phyloP scores from a whole-genome alignment of 1,140 invertebrate species.

The Aporrectodea caliginosa region DNA sequence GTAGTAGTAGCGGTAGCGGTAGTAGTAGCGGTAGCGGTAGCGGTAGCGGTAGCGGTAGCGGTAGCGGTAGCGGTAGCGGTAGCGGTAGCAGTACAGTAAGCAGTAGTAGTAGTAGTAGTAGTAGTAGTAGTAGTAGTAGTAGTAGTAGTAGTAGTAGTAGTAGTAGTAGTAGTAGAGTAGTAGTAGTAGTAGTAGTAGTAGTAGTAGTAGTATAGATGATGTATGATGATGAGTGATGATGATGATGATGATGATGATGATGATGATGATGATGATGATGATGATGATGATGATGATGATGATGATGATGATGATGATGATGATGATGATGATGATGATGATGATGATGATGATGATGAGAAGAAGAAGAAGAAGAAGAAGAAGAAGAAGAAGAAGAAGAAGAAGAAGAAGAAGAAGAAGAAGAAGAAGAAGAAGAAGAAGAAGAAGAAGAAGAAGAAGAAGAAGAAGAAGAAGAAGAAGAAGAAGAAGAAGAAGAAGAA shows the following conservation, averaged over 20 bases:
- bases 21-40: no score
- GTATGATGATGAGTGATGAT: background rate
- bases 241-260: background rate
- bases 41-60: no score
- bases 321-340: background rate
- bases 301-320: no score
- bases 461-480: conserved; percentile 2
- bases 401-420: conserved; percentile 2
- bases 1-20: no score
- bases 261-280: background rate
- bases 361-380: conserved; percentile 3
- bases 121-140: conserved; percentile 2
- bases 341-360: background rate
- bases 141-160: conserved; percentile 7
- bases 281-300: no score
- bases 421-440: conserved; percentile 3
- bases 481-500: conserved; percentile 3
- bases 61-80: no score
- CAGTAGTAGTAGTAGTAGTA: background rate
- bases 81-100: no score
- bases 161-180: conserved; percentile 4
- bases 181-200: background rate
- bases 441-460: conserved; percentile 2
- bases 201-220: background rate
- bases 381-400: conserved; percentile 2